Evolutionary conservation across 1,140 invertebrate species (phyloP), one percentile per base, ranked within the genome.

Genomic region (Sweltsa coloradensis): DNA sequence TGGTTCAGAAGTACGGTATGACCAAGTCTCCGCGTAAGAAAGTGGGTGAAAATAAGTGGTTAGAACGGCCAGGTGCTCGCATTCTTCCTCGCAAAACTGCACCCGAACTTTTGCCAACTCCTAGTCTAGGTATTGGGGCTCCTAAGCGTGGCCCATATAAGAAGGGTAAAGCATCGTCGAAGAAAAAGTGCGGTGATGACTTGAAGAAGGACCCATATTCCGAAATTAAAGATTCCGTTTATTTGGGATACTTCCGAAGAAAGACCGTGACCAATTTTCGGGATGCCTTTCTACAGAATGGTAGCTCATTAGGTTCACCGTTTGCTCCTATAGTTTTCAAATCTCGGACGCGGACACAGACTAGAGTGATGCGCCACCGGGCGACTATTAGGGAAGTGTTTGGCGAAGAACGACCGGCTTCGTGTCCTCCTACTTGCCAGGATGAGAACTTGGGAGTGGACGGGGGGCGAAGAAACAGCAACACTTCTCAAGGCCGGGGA

Each of bases 341-440:
- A 56, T 80, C 80, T 21, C 68, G 83, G 52, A 86, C 83, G 4
- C 69, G 83, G 53, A 85, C 78, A 14, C 81, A 85, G 60, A 83
- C 78, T n/a, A 71, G 80, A 51, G 70, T 83, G 16, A 63, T 84
- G 23, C 46, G 23, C 19, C 46, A 36, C 19, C 24, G 80, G 53
- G 81, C 83, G 7, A 85, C 81, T 1, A 85, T 86, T 24, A 75
- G 80, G 51, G 82, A 85, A 62, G 81, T 86, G 1, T 88, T 86
- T 60, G 83, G 83, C 3, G 81, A 80, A 26, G 75, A 81, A 57
- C 62, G 79, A 6, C 79, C 80, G 0, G 78, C 79, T 0, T 78
- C 76, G 0, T 75, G 75, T 0, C 76, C 76, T 0, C 75, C 76
- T 23, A 19, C 34, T 14, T 51, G 47, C 16, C 43, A 7, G 11